Percentiles rank a stretch among this genome's conserved stretches.
These are phyloP conservation scores for Hoplodrina ambigua DNA, from an alignment of 2,888 invertebrate species.

Conservation along the genomic window DNA sequence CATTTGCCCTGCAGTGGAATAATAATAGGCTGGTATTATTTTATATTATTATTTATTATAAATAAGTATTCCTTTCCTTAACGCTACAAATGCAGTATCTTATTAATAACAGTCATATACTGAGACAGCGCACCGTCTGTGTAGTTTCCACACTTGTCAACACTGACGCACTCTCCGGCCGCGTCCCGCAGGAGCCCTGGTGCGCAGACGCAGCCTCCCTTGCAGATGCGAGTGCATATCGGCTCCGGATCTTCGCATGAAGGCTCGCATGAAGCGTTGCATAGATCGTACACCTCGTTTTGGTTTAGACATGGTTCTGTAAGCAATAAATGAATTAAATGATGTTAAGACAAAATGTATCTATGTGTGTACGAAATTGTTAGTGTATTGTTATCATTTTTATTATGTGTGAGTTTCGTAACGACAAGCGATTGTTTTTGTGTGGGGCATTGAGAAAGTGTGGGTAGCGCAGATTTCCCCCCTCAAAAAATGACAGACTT, in stretches of 20 bases:
- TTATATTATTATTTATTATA: no score
- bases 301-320: conserved; percentile 81
- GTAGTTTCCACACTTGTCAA: conserved; percentile 78
- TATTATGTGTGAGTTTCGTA: no score
- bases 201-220: conserved; percentile 82
- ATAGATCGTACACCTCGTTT: conserved; percentile 82
- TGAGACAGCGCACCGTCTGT: conserved; percentile 75
- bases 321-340: conserved; percentile 29
- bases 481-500: no score
- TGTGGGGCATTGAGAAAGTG: no score
- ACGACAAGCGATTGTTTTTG: no score
- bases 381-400: no score
- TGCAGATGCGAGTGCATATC: conserved; percentile 80
- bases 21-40: no score
- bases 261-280: conserved; percentile 81
- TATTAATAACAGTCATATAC: conserved; percentile 81
- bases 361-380: no score
- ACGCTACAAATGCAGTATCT: conserved; percentile 73
- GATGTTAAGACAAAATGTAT: no score
- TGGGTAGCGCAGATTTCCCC: no score
- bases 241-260: conserved; percentile 82
- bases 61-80: neutral
- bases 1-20: no score
- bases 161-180: conserved; percentile 78
- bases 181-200: conserved; percentile 77